These are phyloP conservation scores for Pandemis heparana DNA, from an alignment of 2,888 invertebrate species.

Conservation along the genomic window DNA sequence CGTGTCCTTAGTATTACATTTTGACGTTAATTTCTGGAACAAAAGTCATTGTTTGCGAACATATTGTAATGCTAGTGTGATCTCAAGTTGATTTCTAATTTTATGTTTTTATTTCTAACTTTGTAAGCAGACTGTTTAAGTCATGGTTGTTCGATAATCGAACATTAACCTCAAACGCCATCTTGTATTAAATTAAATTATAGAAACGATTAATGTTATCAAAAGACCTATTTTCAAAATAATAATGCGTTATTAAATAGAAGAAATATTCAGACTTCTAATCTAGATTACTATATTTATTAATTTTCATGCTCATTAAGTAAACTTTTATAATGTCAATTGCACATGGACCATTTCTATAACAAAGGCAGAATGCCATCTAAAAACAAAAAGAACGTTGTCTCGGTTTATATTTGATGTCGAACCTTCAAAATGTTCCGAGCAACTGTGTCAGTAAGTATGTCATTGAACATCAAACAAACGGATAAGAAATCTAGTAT, in stretches of 20 bases:
- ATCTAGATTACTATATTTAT: not conserved
- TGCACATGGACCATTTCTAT: not conserved
- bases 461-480: conserved; percentile 22
- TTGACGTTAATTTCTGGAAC: not conserved
- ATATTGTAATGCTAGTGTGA: not conserved
- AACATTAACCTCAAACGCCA: not conserved
- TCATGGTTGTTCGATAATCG: not conserved
- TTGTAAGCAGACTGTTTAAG: not conserved
- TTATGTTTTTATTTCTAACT: not conserved
- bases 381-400: not conserved
- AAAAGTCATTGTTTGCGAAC: not conserved
- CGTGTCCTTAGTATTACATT: not conserved
- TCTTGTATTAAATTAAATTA: not conserved
- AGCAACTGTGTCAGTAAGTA: conserved; percentile 13
- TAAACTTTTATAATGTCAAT: too few relatives aligned
- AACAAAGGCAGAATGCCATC: not conserved
- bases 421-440: conserved; percentile 29
- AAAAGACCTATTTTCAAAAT: not conserved
- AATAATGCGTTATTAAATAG: not conserved
- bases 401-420: not conserved
- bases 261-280: not conserved
- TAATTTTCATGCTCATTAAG: too few relatives aligned
- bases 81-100: conserved; percentile 3
- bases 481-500: conserved; percentile 33
- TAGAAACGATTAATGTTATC: not conserved